Percentiles rank a stretch among this genome's conserved stretches.
phyloP scores from a whole-genome alignment of 2,888 invertebrate species.

The Cheilosia vernalis region DNA sequence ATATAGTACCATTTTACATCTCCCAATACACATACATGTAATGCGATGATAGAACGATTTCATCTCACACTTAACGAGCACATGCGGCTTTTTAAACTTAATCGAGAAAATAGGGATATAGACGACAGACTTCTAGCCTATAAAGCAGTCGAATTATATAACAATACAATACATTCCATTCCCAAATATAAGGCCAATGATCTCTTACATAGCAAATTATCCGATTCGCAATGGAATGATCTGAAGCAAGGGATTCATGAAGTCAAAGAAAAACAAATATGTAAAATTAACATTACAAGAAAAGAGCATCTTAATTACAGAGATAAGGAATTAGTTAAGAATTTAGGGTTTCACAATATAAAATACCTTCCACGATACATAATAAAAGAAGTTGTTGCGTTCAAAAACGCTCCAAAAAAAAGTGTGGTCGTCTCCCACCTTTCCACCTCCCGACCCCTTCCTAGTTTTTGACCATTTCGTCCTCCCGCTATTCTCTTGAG shows the following conservation, averaged over 20 bases:
- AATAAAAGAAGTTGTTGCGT: slow-evolving; percentile 44
- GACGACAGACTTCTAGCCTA: slow-evolving; percentile 48
- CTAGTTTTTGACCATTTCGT: too few species aligned
- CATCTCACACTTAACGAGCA: slow-evolving; percentile 63
- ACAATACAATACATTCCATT: slow-evolving; percentile 54
- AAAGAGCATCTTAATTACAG: too few species aligned
- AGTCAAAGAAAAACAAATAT: slow-evolving; percentile 37
- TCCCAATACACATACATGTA: slow-evolving; percentile 41
- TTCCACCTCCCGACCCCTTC: too few species aligned
- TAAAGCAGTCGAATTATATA: slow-evolving; percentile 58
- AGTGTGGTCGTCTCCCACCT: too few species aligned
- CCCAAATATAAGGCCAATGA: slow-evolving; percentile 59
- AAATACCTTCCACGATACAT: slow-evolving; percentile 60
- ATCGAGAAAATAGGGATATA: slow-evolving; percentile 30
- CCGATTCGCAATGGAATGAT: slow-evolving; percentile 43
- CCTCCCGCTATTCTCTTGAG: too few species aligned
- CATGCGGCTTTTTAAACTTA: slow-evolving; percentile 49
- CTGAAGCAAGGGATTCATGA: slow-evolving; percentile 25
- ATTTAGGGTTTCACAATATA: slow-evolving; percentile 66
- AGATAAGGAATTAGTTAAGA: slow-evolving; percentile 59
- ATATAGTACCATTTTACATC: slow-evolving; percentile 9
- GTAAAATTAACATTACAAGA: not conserved
- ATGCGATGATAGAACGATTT: slow-evolving; percentile 50
- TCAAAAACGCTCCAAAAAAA: too few species aligned
- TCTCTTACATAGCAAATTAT: slow-evolving; percentile 50